Base-by-base conservation (phyloP, 2,888 invertebrate species). In the Tanytarsus gracilentus region DNA sequence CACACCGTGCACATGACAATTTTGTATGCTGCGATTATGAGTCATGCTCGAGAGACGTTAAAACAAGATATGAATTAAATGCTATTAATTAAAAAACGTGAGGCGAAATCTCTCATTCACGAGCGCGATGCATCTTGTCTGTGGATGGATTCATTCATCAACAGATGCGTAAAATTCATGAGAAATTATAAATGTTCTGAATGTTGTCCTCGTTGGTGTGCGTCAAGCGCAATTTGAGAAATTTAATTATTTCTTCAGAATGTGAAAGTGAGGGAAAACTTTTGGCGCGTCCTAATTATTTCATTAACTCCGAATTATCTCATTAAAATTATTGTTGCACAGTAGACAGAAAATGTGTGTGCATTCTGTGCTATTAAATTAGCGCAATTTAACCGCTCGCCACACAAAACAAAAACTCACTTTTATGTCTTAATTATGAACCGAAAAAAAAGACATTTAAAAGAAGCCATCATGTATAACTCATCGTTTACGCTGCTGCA, bases 291-390 rank as follows among this genome's bases (percentile, higher is more conserved):
- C 58, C 58, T 58, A 58, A 58, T 58, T 58, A 58, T 58, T 58
- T 48, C 58, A 58, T 58, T 58, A 58, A n/a, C n/a, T n/a, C n/a
- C n/a, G n/a, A n/a, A n/a, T 58, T 58, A 58, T 48, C 44, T 58
- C 58, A 58, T 58, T 58, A 39, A 58, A 48, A n/a, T 11, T 16
- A 16, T 33, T 11, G 25, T 44, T 39, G 36, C 36, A 36, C n/a
- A n/a, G 6, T 29, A 29, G 5, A 29, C 29, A 7, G 5, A 33
- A 33, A 33, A n/a, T 33, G 9, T 33, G 2, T 33, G 6, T 33
- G n/a, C n/a, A n/a, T 18, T 5, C 39, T 55, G 36, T 36, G 53
- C 29, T 39, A 55, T 55, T 55, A 55, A 55, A 55, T 58, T 58
- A 58, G 58, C n/a, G n/a, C 58, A 48, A 58, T 58, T 58, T 58